Base-by-base conservation (phyloP, 2,797 vertebrate genomes). In the Takifugu ocellatus region DNA sequence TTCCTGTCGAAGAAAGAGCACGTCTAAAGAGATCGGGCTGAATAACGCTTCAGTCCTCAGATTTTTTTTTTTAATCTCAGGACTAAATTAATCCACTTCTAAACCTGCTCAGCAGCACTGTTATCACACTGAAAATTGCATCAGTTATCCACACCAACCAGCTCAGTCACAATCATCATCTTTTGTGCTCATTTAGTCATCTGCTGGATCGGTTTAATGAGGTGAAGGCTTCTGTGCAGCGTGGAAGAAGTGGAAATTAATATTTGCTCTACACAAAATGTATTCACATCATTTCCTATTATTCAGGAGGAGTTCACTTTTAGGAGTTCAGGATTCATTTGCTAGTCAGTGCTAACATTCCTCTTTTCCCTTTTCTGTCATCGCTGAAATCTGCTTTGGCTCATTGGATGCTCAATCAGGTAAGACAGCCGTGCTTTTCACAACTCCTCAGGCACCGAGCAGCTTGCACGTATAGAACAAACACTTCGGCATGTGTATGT, bases 361-460 rank as follows among this genome's bases (percentile, higher is more conserved):
- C 9, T 62, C 45, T 25, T 45, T 57, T 52, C 51, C 33, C 52
- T 5, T 42, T 36, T 24, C 39, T 27, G 27, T 50, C 39, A 24
- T 44, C 54, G 49, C 51, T 49, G 27, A 68, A 50, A 74, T 29
- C 61, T 52, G 16, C 56, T 52, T 67, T 25, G 3, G 42, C 70
- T 44, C 27, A 67, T 66, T 62, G 74, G 70, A 74, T 69, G 45
- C 66, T 77, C 58, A 1, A 77, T 82, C 81, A 87, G 85, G 82
- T 87, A 77, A 83, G 81, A 81, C 63, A 66, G 66, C 33, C 59
- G 42, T 78, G 51, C 54, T 50, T 74, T 76, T 72, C 56, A 66
- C 71, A 62, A 49, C 73, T 72, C 61, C 54, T 43, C 64, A 48
- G 51, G 52, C 59, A 63, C 68, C 46, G 45, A 78, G 62, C 64